Conservation (phyloP, 2,113 vertebrate species). For the Columba livia region DNA sequence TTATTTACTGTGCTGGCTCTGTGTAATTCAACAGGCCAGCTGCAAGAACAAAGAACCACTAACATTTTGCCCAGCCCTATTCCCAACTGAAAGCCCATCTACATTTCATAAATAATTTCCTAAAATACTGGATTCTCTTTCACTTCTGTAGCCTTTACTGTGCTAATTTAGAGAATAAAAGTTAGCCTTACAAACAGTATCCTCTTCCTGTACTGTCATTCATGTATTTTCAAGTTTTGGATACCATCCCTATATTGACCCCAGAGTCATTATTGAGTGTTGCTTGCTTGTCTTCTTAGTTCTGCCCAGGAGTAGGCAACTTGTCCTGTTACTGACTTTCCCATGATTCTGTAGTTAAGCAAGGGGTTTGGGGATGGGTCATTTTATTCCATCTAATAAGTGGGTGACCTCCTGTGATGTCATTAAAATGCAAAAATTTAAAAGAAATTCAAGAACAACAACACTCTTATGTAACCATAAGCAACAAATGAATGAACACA, state of each 20-base stretch:
- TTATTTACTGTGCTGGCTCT: conserved; percentile 82
- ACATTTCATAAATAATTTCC: conserved; percentile 78
- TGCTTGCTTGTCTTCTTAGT: background rate
- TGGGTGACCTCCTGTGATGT: background rate
- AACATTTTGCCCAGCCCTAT: conserved; percentile 77
- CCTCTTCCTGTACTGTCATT: conserved; percentile 23
- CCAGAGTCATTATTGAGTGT: background rate
- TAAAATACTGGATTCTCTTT: conserved; percentile 57
- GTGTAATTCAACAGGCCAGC: conserved; percentile 82
- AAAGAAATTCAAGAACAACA: background rate
- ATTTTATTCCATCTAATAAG: background rate
- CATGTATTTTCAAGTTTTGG: conserved; percentile 15
- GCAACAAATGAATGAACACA: conserved; percentile 10
- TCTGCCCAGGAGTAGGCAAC: background rate
- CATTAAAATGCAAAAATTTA: background rate
- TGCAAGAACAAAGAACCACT: conserved; percentile 80
- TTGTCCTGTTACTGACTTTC: background rate
- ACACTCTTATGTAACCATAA: background rate
- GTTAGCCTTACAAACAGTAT: conserved; percentile 20
- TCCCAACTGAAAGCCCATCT: conserved; percentile 69
- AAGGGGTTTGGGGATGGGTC: background rate
- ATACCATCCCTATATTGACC: background rate
- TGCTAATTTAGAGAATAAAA: conserved; percentile 54
- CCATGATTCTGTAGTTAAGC: background rate
- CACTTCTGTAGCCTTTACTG: conserved; percentile 27